Evolutionary conservation across 35 echinoderm and acorn worm genomes (phyloP), one percentile per base, ranked within the genome.

Genomic region (Ophioderma brevispina): DNA sequence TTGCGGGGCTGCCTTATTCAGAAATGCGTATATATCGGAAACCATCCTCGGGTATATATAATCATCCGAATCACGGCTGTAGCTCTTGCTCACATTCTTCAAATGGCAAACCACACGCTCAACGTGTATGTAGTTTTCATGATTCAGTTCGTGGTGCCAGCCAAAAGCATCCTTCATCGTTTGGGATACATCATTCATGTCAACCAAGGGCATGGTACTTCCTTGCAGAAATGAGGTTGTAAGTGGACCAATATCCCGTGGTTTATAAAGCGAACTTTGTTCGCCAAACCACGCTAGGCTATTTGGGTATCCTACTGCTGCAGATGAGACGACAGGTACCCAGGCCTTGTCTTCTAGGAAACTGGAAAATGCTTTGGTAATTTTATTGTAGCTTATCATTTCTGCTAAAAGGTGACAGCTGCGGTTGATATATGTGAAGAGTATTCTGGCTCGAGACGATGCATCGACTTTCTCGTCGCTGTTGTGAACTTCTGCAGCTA

Each of bases 1-100:
- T 32, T 33, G 10, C 23, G 35, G 11, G 21, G 49, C 33, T 30
- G 83, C 46, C 36, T 37, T 33, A 55, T 59, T 64, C 32, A 85
- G n/a, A 40, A 85, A 85, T 14, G 18, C 3, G 46, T 85, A 85
- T 32, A 85, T 85, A 18, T 10, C 10, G 4, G n/a, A 33, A 18
- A 35, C 32, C 37, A 59, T 21, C 18, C 30, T 59, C 25, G 46
- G 6, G 36, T 64, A 32, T 13, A 37, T 33, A 14, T 14, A 4
- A 11, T 10, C 4, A 32, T 38, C 55, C 15, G 43, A 36, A 35
- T 8, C 38, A 28, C 15, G 4, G 0, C 17, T 15, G 37, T 28
- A 85, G 18, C 35, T 64, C 32, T 63, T 70, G 14, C 8, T 32
- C 18, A 85, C 32, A 64, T 85, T 85, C 52, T 85, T 85, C 50